Evolutionary conservation across 2,797 vertebrate genomes (phyloP), one percentile per base, ranked within the genome.

Genomic region (Urophycis tenuis): DNA sequence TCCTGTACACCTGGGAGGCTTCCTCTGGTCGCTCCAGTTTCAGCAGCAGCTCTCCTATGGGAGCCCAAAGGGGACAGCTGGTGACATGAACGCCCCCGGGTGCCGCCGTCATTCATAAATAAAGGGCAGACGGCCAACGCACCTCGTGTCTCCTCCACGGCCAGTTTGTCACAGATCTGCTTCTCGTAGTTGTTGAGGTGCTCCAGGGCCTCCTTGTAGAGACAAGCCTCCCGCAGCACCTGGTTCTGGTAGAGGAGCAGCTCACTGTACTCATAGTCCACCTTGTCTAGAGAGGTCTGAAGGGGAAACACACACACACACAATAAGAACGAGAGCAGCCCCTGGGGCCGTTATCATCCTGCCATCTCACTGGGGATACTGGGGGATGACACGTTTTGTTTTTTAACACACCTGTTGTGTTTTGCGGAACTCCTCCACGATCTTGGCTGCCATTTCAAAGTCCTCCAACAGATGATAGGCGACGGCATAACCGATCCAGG

Each of bases 181-280:
- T 95, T 97, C 90, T 97, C 96, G n/a, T 97, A 96, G 73, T 93
- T 95, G 89, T 91, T 94, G 82, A 98, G 95, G 91, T 98, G 96
- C 76, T 97, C 95, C 75, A 98, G 91, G 5, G 96, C 96, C 91
- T 98, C 96, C 90, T 94, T 96, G 85, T 94, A 87, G 1, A 96
- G 94, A n/a, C 95, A 95, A 25, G 96, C 96, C 91, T 97, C 96
- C 77, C 95, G 93, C 8, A 98, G 94, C 39, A 98, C 96, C 91
- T 97, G 95, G 87, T 97, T 97, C 81, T 98, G 96, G 89, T 98
- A 98, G 35, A 98, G 93, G 83, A 98, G 92, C 80, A 98, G 92
- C 78, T 98, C 96, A 67, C 96, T 97, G 92, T 97, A 97, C 88
- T 98, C 96, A 77, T 97, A 98, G 90, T 98, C 96, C 88, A 97